A percentile compares a stretch with the other conserved stretches of the same genome.
These are phyloP conservation scores for Falco cherrug DNA, from an alignment of 2,797 vertebrate genomes.

Conservation along the genomic window DNA sequence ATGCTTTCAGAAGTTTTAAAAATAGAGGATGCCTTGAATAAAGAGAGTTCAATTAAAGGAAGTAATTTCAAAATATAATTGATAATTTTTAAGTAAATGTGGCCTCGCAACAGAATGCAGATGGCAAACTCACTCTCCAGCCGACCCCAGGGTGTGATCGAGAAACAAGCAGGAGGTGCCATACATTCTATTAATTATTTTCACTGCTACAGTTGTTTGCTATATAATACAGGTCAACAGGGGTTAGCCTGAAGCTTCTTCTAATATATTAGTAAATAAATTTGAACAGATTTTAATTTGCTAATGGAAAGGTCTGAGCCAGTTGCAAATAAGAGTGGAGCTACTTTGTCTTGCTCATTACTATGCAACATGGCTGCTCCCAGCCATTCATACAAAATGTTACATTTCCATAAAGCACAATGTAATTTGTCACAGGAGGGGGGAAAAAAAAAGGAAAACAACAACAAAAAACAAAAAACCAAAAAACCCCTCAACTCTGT, in stretches of 20 bases:
- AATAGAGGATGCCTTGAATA: slow-evolving; percentile 47
- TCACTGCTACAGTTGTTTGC: slow-evolving; percentile 78
- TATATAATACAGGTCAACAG: slow-evolving; percentile 76
- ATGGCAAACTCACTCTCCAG: slow-evolving; percentile 68
- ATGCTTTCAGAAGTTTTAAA: slow-evolving; percentile 17
- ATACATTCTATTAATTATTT: slow-evolving; percentile 81
- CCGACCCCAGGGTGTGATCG: slow-evolving; percentile 65
- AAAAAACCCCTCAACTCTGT: neutral
- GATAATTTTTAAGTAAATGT: slow-evolving; percentile 81
- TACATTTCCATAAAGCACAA: slow-evolving; percentile 85
- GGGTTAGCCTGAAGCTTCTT: slow-evolving; percentile 77
- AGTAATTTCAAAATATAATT: slow-evolving; percentile 72
- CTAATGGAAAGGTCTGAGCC: slow-evolving; percentile 80
- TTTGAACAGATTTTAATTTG: slow-evolving; percentile 86
- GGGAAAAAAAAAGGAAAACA: no score
- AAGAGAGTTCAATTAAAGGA: slow-evolving; percentile 65
- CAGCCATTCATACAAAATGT: slow-evolving; percentile 84
- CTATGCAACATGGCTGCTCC: slow-evolving; percentile 73
- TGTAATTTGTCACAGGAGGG: slow-evolving; percentile 77
- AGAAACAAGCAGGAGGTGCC: slow-evolving; percentile 80
- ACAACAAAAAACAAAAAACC: neutral
- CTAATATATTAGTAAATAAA: slow-evolving; percentile 88
- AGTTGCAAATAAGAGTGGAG: slow-evolving; percentile 75
- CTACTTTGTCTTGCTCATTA: slow-evolving; percentile 81
- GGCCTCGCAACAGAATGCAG: slow-evolving; percentile 75